A percentile compares a stretch with the other conserved stretches of the same genome.
These are phyloP conservation scores for Tetragnatha montana DNA, from an alignment of 2,888 invertebrate species.

Conservation along the genomic window DNA sequence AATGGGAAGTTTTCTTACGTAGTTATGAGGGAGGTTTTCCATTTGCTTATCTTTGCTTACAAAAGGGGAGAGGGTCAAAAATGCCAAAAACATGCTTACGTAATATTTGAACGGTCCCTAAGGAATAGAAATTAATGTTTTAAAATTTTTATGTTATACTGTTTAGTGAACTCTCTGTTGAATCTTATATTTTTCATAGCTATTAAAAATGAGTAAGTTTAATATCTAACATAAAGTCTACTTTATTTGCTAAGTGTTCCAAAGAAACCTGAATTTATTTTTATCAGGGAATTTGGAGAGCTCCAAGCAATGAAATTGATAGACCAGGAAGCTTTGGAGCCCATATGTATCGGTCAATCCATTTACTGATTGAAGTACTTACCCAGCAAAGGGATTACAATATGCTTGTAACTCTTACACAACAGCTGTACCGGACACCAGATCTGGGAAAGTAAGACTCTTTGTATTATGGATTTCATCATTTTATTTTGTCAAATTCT, in stretches of 20 bases:
- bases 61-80: too few species aligned
- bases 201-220: neutral
- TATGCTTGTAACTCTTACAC: constrained; percentile 85
- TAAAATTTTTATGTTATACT: too few species aligned
- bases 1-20: too few species aligned
- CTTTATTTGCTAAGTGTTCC: neutral
- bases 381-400: constrained; percentile 87
- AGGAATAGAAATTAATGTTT: too few species aligned
- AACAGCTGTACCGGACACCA: constrained; percentile 86
- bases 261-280: neutral
- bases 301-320: constrained; percentile 92
- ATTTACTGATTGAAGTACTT: constrained; percentile 87
- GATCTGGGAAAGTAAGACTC: constrained; percentile 87
- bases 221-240: neutral
- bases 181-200: too few species aligned
- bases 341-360: constrained; percentile 90
- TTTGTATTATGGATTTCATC: neutral
- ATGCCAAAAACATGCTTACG: too few species aligned
- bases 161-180: too few species aligned
- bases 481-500: neutral
- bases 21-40: too few species aligned
- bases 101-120: too few species aligned
- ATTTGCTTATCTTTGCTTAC: too few species aligned
- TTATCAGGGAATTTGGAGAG: constrained; percentile 90
- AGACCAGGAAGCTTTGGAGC: constrained; percentile 93